phyloP scores from a whole-genome alignment of 1,140 invertebrate species.

The Sitophilus oryzae region DNA sequence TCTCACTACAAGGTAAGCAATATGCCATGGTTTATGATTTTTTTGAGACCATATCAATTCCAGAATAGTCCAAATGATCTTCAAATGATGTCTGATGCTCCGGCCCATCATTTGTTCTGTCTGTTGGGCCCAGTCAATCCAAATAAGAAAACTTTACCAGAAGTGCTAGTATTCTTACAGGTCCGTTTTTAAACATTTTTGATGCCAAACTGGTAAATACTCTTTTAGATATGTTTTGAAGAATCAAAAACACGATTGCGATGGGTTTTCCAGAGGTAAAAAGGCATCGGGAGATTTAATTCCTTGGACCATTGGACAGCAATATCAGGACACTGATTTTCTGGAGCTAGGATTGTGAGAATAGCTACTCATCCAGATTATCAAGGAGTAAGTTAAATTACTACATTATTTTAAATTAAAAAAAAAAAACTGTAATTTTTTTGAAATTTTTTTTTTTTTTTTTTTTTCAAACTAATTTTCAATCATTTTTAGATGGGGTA shows the following conservation, averaged over 20 bases:
- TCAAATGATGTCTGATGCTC: conserved; percentile 97
- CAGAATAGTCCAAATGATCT: conserved; percentile 98
- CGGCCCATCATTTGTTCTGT: conserved; percentile 96
- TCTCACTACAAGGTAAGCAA: conserved; percentile 90
- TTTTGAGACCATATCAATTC: conserved; percentile 17
- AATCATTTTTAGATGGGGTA: conserved; percentile 80
- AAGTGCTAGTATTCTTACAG: conserved; percentile 88
- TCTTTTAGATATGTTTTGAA: conserved; percentile 74
- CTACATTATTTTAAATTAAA: no score
- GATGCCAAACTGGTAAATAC: neutral
- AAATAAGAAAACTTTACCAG: conserved; percentile 69
- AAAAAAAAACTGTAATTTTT: no score
- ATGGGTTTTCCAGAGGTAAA: conserved; percentile 76
- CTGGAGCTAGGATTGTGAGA: conserved; percentile 87
- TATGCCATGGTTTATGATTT: neutral
- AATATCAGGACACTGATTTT: conserved; percentile 93
- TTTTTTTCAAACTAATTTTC: neutral
- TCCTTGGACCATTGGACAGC: conserved; percentile 96
- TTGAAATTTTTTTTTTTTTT: no score
- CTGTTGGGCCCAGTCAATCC: conserved; percentile 79
- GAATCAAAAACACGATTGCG: conserved; percentile 78
- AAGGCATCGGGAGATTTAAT: conserved; percentile 94
- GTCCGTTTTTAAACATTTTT: conserved; percentile 3
- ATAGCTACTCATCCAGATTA: conserved; percentile 99
- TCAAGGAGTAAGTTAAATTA: conserved; percentile 72